Evolutionary conservation across 2,888 invertebrate genomes (phyloP).

Genomic region (Cactoblastis cactorum): DNA sequence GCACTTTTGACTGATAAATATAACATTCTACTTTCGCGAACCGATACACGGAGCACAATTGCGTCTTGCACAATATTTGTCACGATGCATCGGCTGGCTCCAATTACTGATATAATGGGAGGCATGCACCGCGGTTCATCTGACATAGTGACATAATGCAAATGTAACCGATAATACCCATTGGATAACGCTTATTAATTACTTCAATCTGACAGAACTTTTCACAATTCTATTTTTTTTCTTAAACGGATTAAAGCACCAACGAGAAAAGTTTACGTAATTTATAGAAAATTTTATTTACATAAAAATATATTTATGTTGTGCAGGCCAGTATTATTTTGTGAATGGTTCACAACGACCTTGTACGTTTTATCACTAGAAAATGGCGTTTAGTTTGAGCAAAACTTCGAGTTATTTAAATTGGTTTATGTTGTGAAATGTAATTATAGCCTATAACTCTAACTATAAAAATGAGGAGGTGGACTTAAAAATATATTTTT

Average conservation of each 20-base stretch:
- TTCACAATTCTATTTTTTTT: too few species aligned
- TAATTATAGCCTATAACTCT: not conserved
- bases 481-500: not conserved
- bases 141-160: conserved; percentile 1
- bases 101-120: conserved; percentile 3
- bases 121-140: not conserved
- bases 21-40: too few species aligned
- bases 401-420: not conserved
- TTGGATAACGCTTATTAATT: not conserved
- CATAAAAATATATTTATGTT: not conserved
- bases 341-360: not conserved
- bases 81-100: conserved; percentile 2
- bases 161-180: not conserved
- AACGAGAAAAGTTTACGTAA: too few species aligned
- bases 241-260: too few species aligned
- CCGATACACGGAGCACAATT: not conserved
- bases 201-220: not conserved
- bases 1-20: too few species aligned
- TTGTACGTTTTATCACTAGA: not conserved
- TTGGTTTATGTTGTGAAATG: not conserved
- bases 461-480: too few species aligned
- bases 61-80: not conserved
- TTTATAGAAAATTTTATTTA: not conserved
- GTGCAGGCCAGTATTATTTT: too few species aligned
- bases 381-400: not conserved